Conservation (phyloP, 2,888 invertebrate genomes). For the Sarcophaga subvicina region DNA sequence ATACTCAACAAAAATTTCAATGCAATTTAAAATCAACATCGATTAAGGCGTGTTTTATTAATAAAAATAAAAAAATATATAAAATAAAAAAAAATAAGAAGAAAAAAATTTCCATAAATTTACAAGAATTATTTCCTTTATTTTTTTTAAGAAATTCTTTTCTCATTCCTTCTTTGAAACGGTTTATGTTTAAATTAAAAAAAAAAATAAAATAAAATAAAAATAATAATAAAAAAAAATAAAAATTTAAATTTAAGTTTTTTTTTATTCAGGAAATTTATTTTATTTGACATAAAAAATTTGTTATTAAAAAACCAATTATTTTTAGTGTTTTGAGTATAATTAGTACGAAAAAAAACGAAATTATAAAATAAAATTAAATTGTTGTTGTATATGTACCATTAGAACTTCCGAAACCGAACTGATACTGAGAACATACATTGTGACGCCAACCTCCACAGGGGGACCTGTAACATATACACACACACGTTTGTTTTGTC, state of each 20-base stretch:
- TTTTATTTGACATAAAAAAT: conserved; percentile 51
- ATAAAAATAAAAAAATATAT: not conserved
- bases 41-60: conserved; percentile 37
- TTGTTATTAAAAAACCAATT: conserved; percentile 24
- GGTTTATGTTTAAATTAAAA: conserved; percentile 9
- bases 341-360: conserved; percentile 2
- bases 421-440: conserved; percentile 99
- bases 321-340: conserved; percentile 29
- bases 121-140: conserved; percentile 47
- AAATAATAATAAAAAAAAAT: not conserved
- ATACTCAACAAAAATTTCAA: conserved; percentile 14
- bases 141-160: not conserved
- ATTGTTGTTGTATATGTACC: conserved; percentile 85
- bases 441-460: conserved; percentile 98
- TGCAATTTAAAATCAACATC: conserved; percentile 40
- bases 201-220: not conserved
- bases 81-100: not conserved
- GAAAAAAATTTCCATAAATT: conserved; percentile 12
- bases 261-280: conserved; percentile 46
- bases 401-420: conserved; percentile 99
- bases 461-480: conserved; percentile 93
- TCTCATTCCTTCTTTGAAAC: conserved; percentile 24
- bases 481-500: conserved; percentile 78
- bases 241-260: not conserved
- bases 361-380: not conserved